These are phyloP conservation scores for Prosapia bicincta DNA, from an alignment of 2,888 invertebrate genomes.

Conservation along the genomic window DNA sequence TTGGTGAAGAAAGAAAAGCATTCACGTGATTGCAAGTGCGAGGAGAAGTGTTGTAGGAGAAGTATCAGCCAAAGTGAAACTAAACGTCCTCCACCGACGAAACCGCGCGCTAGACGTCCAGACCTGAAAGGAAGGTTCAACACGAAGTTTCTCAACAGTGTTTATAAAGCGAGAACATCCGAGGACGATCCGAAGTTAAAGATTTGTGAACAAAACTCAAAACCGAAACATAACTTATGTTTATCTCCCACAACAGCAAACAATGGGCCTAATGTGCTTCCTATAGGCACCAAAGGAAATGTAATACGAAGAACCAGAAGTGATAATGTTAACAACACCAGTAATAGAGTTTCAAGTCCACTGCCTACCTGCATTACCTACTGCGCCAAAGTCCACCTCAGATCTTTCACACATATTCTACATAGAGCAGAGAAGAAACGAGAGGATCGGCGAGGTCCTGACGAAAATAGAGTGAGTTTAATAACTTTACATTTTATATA, in stretches of 20 bases:
- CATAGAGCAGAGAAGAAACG: not conserved
- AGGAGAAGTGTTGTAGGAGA: not conserved
- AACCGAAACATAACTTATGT: not conserved
- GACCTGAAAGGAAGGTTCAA: not conserved
- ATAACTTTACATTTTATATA: too few species aligned
- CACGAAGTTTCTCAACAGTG: not conserved
- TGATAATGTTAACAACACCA: not conserved
- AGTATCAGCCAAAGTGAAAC: not conserved
- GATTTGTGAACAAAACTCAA: not conserved
- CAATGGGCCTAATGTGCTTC: not conserved
- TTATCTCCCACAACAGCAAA: not conserved
- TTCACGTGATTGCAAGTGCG: conserved; percentile 10
- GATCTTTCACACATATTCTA: conserved; percentile 25
- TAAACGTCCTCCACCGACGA: not conserved
- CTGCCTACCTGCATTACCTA: conserved; percentile 21
- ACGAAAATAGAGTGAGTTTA: not conserved
- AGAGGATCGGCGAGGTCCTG: not conserved
- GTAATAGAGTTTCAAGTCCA: conserved; percentile 6
- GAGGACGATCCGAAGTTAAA: too few species aligned
- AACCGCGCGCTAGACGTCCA: too few species aligned
- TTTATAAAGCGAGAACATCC: not conserved
- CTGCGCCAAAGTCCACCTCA: conserved; percentile 19
- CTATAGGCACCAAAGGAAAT: too few species aligned
- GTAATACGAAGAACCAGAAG: not conserved
- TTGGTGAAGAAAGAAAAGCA: conserved; percentile 11